Evolutionary conservation across 2,888 invertebrate genomes (phyloP), one percentile per base, ranked within the genome.

Genomic region (Slavum lentiscoides): DNA sequence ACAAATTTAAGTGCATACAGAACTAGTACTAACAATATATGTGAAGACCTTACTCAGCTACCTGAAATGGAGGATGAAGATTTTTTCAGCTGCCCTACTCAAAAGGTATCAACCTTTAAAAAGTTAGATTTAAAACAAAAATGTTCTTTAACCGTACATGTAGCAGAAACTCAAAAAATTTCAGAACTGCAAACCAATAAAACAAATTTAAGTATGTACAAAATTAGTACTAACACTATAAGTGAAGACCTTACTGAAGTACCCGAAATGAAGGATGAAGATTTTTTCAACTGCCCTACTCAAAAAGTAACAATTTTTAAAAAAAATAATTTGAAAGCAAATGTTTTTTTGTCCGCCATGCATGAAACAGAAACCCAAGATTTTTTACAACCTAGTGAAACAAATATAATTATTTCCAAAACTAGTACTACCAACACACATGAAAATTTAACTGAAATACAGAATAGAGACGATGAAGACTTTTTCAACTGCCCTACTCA

Each of bases 401-500:
- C 43, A 17, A n/a, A 43, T 43, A 17, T 19, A 17, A 72, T n/a
- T 8, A 9, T 11, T 3, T 37, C 58, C 17, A 21, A 59, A 59
- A 59, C 13, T 15, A 6, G 30, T 30, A 30, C 4, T 4, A 37
- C 0, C 1, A 23, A 23, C 53, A 30, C 30, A 39, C 15, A 30
- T 19, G 59, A 61, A n/a, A 19, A 74, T 30, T 2, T 30, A 23
- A 49, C 53, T 37, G n/a, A 74, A 8, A 21, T 2, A 11, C 13
- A 5, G 4, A 17, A 58, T 23, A 11, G 58, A 1, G 11, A 30
- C 5, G 23, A 23, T 64, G 74, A 73, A 23, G 73, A 74, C 37
- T 74, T 74, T 19, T 73, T 73, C 15, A 19, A 73, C 13, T 62
- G 49, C 30, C 73, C 73, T 19, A 74, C 74, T 49, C 74, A 74